Base-by-base conservation (phyloP, 1,140 invertebrate genomes). In the Zaprionus capensis region DNA sequence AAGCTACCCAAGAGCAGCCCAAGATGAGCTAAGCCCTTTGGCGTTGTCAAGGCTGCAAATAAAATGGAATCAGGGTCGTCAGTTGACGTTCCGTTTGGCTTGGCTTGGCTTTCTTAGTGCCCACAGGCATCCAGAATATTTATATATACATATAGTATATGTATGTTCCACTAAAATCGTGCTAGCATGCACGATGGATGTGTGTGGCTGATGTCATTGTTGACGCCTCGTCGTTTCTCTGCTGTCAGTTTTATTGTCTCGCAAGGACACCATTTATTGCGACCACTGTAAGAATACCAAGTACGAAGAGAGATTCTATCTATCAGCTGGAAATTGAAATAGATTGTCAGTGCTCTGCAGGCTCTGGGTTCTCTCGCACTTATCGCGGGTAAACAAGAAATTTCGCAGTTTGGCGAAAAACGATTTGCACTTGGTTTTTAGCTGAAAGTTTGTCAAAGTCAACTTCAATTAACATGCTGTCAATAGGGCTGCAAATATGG, bases 391-490 rank as follows among this genome's bases (percentile, higher is more conserved):
- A 61, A 76, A 56, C 46, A 72, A 66, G 22, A 70, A 62, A 69
- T 56, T 74, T 74, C 71, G 36, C 65, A 59, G 41, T 71, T 38
- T 26, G 41, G 11, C 31, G 67, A 44, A 61, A 64, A 71, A 34
- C 11, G 62, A 28, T 71, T 76, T 76, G 58, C 67, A 76, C 67
- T 28, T 62, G 12, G 49, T 11, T 55, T 31, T 65, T 55, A 24
- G 38, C n/a, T 34, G 53, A 51, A 22, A 51, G 34, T 80, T 78
- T 85, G 57, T 38, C 26, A 14, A 81, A 82, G 51, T 44, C 58
- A 78, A 67, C 74, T 62, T 14, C 65, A 84, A 78, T 81, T 78
- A 57, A 71, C 77, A 38, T 15, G 17, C 66, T 36, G 57, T 26
- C 49, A 75, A 75, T 53, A 31, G 51, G 59, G 68, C n/a, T 1